Percentiles rank a stretch among this genome's conserved stretches.
Conservation (phyloP, 2,113 vertebrate genomes). For the Serilophus lunatus region DNA sequence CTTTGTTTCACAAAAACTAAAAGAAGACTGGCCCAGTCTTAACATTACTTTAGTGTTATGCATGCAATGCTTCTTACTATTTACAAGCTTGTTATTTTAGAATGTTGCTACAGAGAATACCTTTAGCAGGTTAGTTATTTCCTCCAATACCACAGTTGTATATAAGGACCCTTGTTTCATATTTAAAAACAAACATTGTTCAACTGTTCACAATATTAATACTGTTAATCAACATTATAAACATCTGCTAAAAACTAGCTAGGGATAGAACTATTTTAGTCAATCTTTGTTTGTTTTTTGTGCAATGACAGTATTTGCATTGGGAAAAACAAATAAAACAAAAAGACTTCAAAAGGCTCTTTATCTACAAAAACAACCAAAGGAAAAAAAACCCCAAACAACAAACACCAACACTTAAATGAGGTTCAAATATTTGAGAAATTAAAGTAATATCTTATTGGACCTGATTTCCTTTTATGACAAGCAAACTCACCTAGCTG, state of each 20-base stretch:
- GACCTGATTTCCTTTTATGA: background rate
- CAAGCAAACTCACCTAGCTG: background rate
- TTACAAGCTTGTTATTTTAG: background rate
- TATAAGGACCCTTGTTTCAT: background rate
- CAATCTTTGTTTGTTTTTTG: background rate
- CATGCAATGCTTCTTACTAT: background rate
- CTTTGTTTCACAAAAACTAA: background rate
- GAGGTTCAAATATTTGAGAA: background rate
- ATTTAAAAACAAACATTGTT: background rate
- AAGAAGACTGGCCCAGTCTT: background rate
- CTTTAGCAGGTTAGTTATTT: background rate
- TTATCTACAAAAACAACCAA: background rate
- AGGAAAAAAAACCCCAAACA: too few relatives aligned
- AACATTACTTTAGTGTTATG: background rate
- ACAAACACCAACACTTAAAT: background rate
- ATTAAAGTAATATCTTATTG: background rate
- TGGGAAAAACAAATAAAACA: background rate
- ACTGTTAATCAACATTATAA: background rate
- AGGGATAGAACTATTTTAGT: background rate
- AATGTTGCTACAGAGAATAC: background rate
- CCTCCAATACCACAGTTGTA: background rate
- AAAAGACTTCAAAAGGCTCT: background rate
- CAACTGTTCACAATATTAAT: background rate
- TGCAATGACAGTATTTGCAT: background rate
- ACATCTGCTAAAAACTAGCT: background rate